Evolutionary conservation across 1,140 invertebrate genomes (phyloP).

Genomic region (Epicauta chinensis): DNA sequence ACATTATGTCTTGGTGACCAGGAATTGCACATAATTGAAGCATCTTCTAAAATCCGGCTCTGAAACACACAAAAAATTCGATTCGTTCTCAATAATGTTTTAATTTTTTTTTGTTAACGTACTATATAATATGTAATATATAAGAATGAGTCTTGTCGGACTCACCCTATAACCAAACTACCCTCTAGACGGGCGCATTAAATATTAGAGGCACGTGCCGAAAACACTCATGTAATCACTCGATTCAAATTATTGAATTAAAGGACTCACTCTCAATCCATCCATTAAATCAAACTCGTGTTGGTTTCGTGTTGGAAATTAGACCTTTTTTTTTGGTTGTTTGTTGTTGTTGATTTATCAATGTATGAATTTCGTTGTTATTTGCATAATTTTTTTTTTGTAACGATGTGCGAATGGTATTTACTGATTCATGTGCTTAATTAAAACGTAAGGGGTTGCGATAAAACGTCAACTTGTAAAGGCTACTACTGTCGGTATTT

Average conservation of each 20-base stretch:
- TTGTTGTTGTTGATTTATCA: background rate
- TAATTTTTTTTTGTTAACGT: too few relatives aligned
- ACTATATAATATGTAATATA: background rate
- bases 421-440: constrained; percentile 25
- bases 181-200: constrained; percentile 4
- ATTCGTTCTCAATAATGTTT: background rate
- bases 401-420: too few relatives aligned
- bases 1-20: constrained; percentile 83
- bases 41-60: constrained; percentile 82
- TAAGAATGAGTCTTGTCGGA: constrained; percentile 6
- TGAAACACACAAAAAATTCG: constrained; percentile 49
- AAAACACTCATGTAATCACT: constrained; percentile 21
- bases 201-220: constrained; percentile 26
- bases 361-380: too few relatives aligned
- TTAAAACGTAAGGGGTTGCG: constrained; percentile 26
- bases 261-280: constrained; percentile 6
- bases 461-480: constrained; percentile 21
- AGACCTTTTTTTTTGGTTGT: too few relatives aligned
- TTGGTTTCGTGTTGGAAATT: constrained; percentile 1
- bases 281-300: constrained; percentile 12
- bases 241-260: constrained; percentile 25
- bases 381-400: too few relatives aligned
- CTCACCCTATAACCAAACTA: constrained; percentile 3
- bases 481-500: constrained; percentile 18
- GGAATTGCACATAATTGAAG: constrained; percentile 81